Evolutionary conservation across 1,140 invertebrate species (phyloP).

Genomic region (Harpegnathos saltator): DNA sequence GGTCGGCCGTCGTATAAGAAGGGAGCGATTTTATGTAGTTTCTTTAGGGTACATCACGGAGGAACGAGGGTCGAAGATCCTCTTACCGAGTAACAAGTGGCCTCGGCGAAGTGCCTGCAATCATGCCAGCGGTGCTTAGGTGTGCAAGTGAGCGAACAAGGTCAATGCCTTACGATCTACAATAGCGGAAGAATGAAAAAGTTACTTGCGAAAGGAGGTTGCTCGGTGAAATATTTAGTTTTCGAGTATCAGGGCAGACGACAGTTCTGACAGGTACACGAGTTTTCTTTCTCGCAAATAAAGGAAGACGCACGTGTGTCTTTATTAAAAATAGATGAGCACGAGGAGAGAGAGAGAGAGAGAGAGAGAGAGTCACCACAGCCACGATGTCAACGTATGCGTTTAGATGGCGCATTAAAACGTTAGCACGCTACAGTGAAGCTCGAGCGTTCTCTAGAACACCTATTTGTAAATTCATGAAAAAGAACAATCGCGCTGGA

Average conservation of each 20-base stretch:
- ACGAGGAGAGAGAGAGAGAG: no score
- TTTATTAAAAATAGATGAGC: no score
- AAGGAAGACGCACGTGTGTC: no score
- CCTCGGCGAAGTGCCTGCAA: slow-evolving; percentile 43
- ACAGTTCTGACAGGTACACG: no score
- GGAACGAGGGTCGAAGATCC: slow-evolving; percentile 43
- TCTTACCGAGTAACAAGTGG: slow-evolving; percentile 53
- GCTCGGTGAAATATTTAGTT: background rate
- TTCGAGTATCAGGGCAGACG: background rate
- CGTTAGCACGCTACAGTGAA: background rate
- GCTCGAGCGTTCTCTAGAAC: background rate
- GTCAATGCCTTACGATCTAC: background rate
- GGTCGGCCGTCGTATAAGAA: slow-evolving; percentile 15
- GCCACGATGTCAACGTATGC: no score
- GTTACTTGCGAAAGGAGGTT: background rate
- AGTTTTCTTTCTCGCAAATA: no score
- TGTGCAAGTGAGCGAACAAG: slow-evolving; percentile 3
- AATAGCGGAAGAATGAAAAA: background rate
- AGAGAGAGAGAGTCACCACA: no score
- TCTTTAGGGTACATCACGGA: slow-evolving; percentile 35
- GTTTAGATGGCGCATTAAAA: background rate
- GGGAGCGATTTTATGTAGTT: slow-evolving; percentile 44
- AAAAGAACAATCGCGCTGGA: background rate
- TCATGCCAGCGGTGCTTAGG: slow-evolving; percentile 36
- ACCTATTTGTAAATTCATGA: background rate